Conservation (phyloP, 2,888 invertebrate genomes). For the Tenthredo scrophulariae region DNA sequence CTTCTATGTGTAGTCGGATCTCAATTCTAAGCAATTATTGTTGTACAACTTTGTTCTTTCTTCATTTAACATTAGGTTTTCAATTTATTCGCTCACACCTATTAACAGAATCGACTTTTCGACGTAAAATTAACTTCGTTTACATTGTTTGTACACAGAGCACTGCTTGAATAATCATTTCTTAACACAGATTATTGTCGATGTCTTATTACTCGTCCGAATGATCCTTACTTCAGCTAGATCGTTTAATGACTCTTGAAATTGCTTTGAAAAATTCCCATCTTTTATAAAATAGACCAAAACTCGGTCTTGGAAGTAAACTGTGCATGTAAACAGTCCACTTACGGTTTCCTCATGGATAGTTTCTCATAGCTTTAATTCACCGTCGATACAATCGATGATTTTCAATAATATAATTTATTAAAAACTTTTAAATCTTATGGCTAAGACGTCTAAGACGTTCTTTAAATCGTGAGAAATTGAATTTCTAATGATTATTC, state of each 20-base stretch:
- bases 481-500: neutral
- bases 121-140: neutral
- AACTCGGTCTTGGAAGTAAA: neutral
- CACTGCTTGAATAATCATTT: conserved; percentile 23
- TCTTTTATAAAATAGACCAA: neutral
- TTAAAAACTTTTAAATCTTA: neutral
- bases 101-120: neutral
- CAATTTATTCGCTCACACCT: neutral
- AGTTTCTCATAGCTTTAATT: neutral
- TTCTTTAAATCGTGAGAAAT: neutral
- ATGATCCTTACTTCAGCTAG: neutral
- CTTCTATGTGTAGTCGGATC: neutral
- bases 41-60: neutral
- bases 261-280: neutral
- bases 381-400: neutral
- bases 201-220: neutral
- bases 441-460: neutral
- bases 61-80: neutral
- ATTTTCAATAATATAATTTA: conserved; percentile 5
- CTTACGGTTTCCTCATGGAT: neutral
- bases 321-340: neutral
- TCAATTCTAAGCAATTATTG: neutral
- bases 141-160: neutral
- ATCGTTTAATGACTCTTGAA: neutral
- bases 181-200: neutral